phyloP scores from a whole-genome alignment of 2,888 invertebrate genomes.

The Cephus pygmeus region DNA sequence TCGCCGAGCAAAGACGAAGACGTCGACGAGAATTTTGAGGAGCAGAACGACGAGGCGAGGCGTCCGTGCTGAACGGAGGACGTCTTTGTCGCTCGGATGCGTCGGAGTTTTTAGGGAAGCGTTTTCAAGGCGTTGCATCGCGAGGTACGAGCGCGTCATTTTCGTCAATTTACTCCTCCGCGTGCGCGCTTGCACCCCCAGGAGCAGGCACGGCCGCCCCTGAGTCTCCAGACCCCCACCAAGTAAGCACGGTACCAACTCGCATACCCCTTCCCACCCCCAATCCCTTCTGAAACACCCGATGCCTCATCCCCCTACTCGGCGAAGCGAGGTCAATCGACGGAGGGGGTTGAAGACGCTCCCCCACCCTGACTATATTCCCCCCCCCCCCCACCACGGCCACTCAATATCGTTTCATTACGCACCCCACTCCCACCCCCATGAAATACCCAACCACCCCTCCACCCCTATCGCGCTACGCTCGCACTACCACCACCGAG shows the following conservation, averaged over 20 bases:
- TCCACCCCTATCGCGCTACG: conserved; percentile 54
- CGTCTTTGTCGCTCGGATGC: conserved; percentile 10
- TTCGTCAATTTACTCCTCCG: conserved; percentile 58
- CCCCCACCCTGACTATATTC: conserved; percentile 32
- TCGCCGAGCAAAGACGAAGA: too few relatives aligned
- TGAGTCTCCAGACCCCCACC: neutral
- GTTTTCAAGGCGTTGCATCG: conserved; percentile 32
- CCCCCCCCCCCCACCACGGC: conserved; percentile 29
- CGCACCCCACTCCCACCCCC: conserved; percentile 48
- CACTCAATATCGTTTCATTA: conserved; percentile 65
- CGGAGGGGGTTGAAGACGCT: conserved; percentile 56
- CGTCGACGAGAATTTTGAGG: neutral
- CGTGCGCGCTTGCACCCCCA: conserved; percentile 16
- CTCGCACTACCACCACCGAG: conserved; percentile 30
- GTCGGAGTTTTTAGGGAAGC: conserved; percentile 31
- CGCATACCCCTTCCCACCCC: conserved; percentile 27
- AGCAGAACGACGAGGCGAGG: neutral
- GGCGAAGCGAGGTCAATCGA: conserved; percentile 65
- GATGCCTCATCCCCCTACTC: conserved; percentile 31
- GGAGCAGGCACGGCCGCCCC: neutral
- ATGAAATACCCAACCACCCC: conserved; percentile 21
- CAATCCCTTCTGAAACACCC: conserved; percentile 12
- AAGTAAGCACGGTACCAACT: too few relatives aligned
- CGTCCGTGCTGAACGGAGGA: conserved; percentile 8
- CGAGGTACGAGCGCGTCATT: conserved; percentile 49